Percentiles rank a stretch among this genome's conserved stretches.
These are phyloP conservation scores for Melitaea athalia DNA, from an alignment of 2,888 invertebrate species.

Conservation along the genomic window DNA sequence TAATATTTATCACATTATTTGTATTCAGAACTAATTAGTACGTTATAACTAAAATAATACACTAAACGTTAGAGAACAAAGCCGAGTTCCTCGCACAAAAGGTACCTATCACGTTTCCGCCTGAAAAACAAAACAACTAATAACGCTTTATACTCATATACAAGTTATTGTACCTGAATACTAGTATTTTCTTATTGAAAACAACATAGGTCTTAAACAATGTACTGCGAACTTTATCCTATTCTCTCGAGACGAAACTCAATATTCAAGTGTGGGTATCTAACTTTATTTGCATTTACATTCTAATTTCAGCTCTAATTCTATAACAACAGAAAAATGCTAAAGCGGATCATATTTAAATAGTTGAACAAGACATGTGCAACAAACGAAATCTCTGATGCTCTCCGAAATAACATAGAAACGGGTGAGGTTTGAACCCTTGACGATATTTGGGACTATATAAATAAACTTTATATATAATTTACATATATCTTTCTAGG, in stretches of 20 bases:
- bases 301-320: conserved; percentile 41
- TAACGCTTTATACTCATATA: background rate
- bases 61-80: background rate
- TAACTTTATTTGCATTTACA: conserved; percentile 22
- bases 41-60: conserved; percentile 1
- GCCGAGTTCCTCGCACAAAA: background rate
- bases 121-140: background rate
- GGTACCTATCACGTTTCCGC: no score
- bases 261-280: conserved; percentile 58
- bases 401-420: conserved; percentile 24
- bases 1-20: no score
- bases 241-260: conserved; percentile 56
- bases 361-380: conserved; percentile 46
- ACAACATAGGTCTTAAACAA: conserved; percentile 9
- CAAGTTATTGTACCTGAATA: conserved; percentile 3
- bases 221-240: conserved; percentile 27
- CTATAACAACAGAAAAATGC: conserved; percentile 24
- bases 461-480: background rate
- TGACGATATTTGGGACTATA: conserved; percentile 1
- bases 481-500: no score
- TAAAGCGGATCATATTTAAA: conserved; percentile 34
- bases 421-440: conserved; percentile 23
- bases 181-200: conserved; percentile 1
- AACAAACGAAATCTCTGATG: conserved; percentile 45
- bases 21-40: conserved; percentile 6